A percentile compares a stretch with the other conserved stretches of the same genome.
phyloP scores from a whole-genome alignment of 2,113 vertebrate genomes.

The Laterallus jamaicensis region DNA sequence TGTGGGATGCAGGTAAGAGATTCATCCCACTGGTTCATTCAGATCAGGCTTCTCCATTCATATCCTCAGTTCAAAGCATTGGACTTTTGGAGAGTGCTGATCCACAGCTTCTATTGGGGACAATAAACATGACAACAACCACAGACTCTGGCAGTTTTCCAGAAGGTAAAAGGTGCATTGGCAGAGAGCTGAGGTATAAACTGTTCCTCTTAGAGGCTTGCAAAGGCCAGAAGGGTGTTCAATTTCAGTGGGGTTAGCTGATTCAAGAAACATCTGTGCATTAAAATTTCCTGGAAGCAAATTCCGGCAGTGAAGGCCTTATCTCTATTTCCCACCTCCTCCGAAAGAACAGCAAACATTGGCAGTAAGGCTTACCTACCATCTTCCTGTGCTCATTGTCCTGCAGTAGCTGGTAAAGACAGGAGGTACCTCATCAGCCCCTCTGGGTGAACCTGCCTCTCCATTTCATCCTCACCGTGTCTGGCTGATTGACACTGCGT shows the following conservation, averaged over 20 bases:
- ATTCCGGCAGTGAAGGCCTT: neutral
- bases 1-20: neutral
- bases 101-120: neutral
- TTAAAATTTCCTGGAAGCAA: neutral
- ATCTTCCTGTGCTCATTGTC: neutral
- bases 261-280: neutral
- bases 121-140: neutral
- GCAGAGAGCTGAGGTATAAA: neutral
- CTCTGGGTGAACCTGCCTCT: neutral
- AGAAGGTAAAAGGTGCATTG: neutral
- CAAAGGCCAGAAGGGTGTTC: neutral
- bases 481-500: fast-evolving
- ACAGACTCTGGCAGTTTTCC: neutral
- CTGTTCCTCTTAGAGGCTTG: neutral
- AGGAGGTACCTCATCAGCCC: neutral
- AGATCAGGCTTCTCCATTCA: neutral
- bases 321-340: neutral
- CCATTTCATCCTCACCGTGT: fast-evolving
- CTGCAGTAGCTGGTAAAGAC: neutral
- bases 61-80: neutral
- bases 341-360: neutral
- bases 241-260: neutral
- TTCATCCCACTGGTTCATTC: neutral
- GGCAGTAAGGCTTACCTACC: neutral
- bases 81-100: neutral